Conservation (phyloP, 2,888 invertebrate species). For the Ischnus inquisitorius region DNA sequence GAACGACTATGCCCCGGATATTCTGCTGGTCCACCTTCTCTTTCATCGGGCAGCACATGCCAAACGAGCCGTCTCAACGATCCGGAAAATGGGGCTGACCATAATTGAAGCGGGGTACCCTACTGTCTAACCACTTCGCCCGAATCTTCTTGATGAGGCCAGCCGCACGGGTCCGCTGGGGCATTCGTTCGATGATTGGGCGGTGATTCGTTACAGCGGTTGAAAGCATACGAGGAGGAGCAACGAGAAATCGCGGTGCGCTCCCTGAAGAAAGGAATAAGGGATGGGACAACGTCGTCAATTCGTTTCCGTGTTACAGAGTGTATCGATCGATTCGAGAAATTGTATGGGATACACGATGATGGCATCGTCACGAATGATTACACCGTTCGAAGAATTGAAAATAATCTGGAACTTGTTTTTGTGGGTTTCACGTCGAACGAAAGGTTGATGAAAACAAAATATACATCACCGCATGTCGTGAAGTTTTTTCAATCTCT, state of each 20-base stretch:
- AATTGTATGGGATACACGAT: neutral
- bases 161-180: constrained; percentile 51
- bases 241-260: neutral
- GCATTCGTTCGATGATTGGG: constrained; percentile 54
- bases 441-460: neutral
- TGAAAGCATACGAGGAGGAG: constrained; percentile 24
- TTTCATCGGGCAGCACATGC: constrained; percentile 45
- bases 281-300: neutral
- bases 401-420: neutral
- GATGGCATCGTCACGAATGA: neutral
- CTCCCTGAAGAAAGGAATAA: neutral
- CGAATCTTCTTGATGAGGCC: constrained; percentile 64
- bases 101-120: constrained; percentile 63
- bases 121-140: constrained; percentile 12
- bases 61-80: constrained; percentile 60
- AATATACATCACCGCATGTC: neutral
- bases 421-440: neutral
- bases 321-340: neutral
- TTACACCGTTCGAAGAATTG: neutral
- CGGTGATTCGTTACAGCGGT: constrained; percentile 58
- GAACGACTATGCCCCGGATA: constrained; percentile 48
- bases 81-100: constrained; percentile 65
- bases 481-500: constrained; percentile 21
- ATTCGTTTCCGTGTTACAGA: neutral
- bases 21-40: constrained; percentile 33